Percentiles rank a stretch among this genome's conserved stretches.
These are phyloP conservation scores for Sesia bembeciformis DNA, from an alignment of 2,888 invertebrate genomes.

Conservation along the genomic window DNA sequence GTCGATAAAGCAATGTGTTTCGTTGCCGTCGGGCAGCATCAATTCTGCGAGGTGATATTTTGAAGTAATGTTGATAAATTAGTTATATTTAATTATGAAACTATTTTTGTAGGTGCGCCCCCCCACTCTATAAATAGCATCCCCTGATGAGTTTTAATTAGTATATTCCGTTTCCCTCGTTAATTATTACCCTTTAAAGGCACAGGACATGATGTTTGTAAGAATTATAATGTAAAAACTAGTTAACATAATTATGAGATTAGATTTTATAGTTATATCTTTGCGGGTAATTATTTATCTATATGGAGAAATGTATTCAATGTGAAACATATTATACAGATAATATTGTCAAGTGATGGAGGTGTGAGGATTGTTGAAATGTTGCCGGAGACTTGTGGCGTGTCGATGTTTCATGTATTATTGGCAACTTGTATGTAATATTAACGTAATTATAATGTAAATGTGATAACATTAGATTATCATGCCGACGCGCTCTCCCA, in stretches of 20 bases:
- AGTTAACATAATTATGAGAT: constrained; percentile 43
- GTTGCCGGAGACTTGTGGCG: constrained; percentile 58
- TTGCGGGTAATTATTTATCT: constrained; percentile 55
- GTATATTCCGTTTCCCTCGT: constrained; percentile 14
- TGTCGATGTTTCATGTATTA: constrained; percentile 59
- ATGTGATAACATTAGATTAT: constrained; percentile 60
- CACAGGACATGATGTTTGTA: constrained; percentile 33
- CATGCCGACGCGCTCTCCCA: constrained; percentile 24
- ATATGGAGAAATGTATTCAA: constrained; percentile 55
- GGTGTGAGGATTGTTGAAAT: constrained; percentile 52
- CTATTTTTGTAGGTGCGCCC: constrained; percentile 37
- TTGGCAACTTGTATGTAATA: constrained; percentile 29
- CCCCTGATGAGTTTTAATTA: constrained; percentile 13
- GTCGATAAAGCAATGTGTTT: too few species aligned
- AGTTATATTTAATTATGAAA: constrained; percentile 23
- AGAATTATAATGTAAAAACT: constrained; percentile 34
- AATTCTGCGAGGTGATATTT: constrained; percentile 52
- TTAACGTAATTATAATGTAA: constrained; percentile 39
- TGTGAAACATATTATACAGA: constrained; percentile 44
- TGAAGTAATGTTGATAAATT: constrained; percentile 31
- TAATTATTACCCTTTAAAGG: constrained; percentile 25
- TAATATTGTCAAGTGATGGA: constrained; percentile 27
- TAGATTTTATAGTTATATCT: constrained; percentile 64
- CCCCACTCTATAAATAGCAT: constrained; percentile 26
- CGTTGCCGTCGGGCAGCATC: constrained; percentile 22